These are phyloP conservation scores for Acanthurus leucopareius DNA, from an alignment of 2,797 vertebrate genomes.

Conservation along the genomic window DNA sequence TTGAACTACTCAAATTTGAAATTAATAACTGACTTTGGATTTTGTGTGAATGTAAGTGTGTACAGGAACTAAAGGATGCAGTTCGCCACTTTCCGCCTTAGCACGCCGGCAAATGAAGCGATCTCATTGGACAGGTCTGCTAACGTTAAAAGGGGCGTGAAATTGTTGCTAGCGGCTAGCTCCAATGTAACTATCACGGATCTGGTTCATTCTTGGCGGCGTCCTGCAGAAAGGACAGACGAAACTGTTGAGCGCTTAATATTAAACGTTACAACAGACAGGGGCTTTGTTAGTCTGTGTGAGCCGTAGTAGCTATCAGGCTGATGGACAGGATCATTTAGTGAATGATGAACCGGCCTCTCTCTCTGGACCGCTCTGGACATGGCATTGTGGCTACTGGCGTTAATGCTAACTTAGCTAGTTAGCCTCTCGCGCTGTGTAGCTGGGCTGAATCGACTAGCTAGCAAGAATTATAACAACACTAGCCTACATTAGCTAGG, in stretches of 20 bases:
- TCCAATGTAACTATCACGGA: slow-evolving; percentile 33
- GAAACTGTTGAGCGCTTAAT: background rate
- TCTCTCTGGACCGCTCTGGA: slow-evolving; percentile 48
- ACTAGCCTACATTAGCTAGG: slow-evolving; percentile 32
- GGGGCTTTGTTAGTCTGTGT: background rate
- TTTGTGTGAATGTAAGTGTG: too few relatives aligned
- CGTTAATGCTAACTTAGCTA: slow-evolving; percentile 68
- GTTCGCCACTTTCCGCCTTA: background rate
- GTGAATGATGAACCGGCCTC: slow-evolving; percentile 41
- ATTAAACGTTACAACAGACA: background rate
- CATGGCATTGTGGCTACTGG: slow-evolving; percentile 60
- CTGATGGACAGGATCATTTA: slow-evolving; percentile 8
- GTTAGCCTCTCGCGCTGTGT: slow-evolving; percentile 64
- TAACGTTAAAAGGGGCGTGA: slow-evolving; percentile 72
- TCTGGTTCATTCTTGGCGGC: slow-evolving; percentile 49
- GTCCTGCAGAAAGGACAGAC: slow-evolving; percentile 18
- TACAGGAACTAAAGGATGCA: background rate
- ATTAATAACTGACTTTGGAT: background rate
- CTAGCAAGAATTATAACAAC: slow-evolving; percentile 29
- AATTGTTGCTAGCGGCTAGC: slow-evolving; percentile 53
- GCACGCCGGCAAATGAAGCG: slow-evolving; percentile 51
- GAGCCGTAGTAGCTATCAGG: background rate
- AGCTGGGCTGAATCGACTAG: slow-evolving; percentile 37
- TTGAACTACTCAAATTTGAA: rapidly evolving
- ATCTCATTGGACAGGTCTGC: slow-evolving; percentile 66